Evolutionary conservation across 64 coral and sea anemone genomes (phyloP).

Genomic region (Dendrophyllia cribrosa): DNA sequence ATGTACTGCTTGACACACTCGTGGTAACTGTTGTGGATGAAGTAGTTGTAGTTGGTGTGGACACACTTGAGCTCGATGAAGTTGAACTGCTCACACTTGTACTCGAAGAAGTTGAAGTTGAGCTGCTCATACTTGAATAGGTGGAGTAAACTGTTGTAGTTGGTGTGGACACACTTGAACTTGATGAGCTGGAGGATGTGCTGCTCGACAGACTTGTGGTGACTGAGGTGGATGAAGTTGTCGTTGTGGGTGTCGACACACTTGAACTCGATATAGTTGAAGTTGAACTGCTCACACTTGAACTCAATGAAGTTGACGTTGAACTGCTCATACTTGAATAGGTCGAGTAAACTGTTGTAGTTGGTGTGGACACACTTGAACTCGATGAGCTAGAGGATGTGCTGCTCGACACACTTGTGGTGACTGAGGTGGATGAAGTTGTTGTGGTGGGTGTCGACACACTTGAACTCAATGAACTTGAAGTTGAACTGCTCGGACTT

Average conservation of each 20-base stretch:
- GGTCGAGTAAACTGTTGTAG: constrained; percentile 35
- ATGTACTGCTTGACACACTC: constrained; percentile 17
- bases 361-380: not conserved
- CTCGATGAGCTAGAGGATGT: not conserved
- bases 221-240: constrained; percentile 7
- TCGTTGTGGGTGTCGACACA: constrained; percentile 1
- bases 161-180: not conserved
- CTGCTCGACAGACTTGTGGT: constrained; percentile 13
- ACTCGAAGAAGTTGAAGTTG: not conserved
- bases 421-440: constrained; percentile 14
- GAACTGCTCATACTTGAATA: not conserved
- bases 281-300: not conserved
- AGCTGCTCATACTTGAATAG: not conserved
- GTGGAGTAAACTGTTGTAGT: constrained; percentile 3
- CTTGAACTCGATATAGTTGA: not conserved
- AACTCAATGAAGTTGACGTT: not conserved
- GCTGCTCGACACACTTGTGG: constrained; percentile 11
- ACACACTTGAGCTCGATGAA: constrained; percentile 6
- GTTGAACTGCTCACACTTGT: not conserved
- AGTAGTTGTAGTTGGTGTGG: constrained; percentile 27
- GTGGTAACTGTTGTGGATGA: constrained; percentile 5
- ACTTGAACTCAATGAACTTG: not conserved
- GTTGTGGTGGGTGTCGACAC: constrained; percentile 37
- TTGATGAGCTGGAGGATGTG: not conserved
- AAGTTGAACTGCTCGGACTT: constrained; percentile 14